Evolutionary conservation across 2,113 vertebrate species (phyloP), one percentile per base, ranked within the genome.

Genomic region (Bettongia penicillata): DNA sequence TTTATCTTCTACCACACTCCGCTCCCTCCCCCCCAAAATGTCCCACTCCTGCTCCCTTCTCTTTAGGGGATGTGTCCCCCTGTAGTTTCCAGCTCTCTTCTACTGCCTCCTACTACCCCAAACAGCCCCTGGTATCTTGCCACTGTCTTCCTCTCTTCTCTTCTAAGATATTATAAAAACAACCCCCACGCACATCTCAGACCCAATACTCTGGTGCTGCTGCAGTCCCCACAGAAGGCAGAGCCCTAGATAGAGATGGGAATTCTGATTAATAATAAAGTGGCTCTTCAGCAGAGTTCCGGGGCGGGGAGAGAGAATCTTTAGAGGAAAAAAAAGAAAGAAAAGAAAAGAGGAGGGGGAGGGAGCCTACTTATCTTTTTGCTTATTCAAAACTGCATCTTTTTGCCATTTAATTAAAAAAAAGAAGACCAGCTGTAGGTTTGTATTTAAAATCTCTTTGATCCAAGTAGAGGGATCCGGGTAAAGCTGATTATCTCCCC

Each of bases 251-350:
- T 68, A 91, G 90, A 53, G 95, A 94, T 43, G 91, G 93, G 91
- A 95, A 96, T 94, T 94, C 93, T 96, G 96, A 96, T 96, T 95
- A 97, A 97, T 95, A 95, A 96, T 90, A 94, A 96, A 97, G 97
- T 84, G 91, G 96, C 89, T 97, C 95, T 96, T 94, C 91, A n/a
- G 93, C 90, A 43, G 93, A 84, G 95, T 92, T 97, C 90, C 96
- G 57, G 91, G 96, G 96, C 16, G 92, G 93, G 55, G 94, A 96
- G 94, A 91, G 51, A 92, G 61, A n/a, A 14, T 96, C 97, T 97
- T 93, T 51, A 50, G 68, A 91, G 93, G 92, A 89, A 94, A 90
- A 91, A 91, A 96, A 47, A 57, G 89, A 94, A 96, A 92, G 91
- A 47, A 94, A 49, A 96, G 51, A 96, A 8, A 96, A 48, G 55